Evolutionary conservation across 2,888 invertebrate species (phyloP).

Genomic region (Trachelus iudaicus): DNA sequence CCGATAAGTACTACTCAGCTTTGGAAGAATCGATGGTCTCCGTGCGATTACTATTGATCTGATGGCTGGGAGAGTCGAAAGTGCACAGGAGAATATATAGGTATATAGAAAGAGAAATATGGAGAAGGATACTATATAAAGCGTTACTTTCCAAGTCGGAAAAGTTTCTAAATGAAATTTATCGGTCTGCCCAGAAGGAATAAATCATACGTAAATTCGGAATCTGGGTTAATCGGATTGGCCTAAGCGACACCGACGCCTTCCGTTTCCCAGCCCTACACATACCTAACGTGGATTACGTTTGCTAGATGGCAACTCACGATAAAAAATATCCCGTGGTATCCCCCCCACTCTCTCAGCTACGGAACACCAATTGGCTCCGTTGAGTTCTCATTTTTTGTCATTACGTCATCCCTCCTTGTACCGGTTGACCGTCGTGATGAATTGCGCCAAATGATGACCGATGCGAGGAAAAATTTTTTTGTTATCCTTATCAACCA

Average conservation of each 20-base stretch:
- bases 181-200: not conserved
- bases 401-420: not conserved
- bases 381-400: conserved; percentile 8
- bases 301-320: not conserved
- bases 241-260: conserved; percentile 9
- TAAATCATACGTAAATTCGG: conserved; percentile 5
- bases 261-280: not conserved
- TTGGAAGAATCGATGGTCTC: not conserved
- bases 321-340: not conserved
- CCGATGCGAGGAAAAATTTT: not conserved
- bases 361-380: conserved; percentile 1
- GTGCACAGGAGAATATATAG: not conserved
- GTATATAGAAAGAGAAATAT: not conserved
- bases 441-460: not conserved
- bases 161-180: not conserved
- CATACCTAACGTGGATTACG: not conserved
- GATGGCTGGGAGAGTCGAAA: not conserved
- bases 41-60: not conserved
- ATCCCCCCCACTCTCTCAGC: too few species aligned
- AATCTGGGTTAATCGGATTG: conserved; percentile 18
- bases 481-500: not conserved
- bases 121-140: not conserved
- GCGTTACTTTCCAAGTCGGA: not conserved
- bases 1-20: not conserved
- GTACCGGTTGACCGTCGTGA: not conserved